Evolutionary conservation across 2,113 vertebrate species (phyloP), one percentile per base, ranked within the genome.

Genomic region (Alethe diademata): DNA sequence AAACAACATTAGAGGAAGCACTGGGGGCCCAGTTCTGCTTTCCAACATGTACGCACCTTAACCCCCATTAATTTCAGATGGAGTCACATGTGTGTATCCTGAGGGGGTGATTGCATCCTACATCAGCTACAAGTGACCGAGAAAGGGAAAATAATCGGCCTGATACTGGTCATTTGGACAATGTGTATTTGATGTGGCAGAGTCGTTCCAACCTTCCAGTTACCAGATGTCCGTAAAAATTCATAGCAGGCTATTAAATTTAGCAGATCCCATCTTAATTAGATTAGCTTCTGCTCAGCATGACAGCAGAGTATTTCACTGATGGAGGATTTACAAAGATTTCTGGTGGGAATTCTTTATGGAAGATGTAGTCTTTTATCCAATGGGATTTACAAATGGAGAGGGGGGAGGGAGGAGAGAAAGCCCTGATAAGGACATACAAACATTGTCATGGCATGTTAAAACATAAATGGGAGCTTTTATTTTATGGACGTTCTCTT

Each of bases 221-320:
- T 97, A 97, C 97, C 98, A 98, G 97, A 97, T 97, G 98, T 97
- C 97, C 76, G 90, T 98, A 98, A 98, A 98, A 98, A 98, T 98
- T 98, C 97, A 98, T 98, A 97, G 97, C 97, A 97, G 97, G 97
- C 97, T 97, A 98, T 98, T 98, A 98, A 98, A 98, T 98, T 97
- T 97, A 98, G 98, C 98, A 98, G 98, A 98, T 98, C 97, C 97
- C 47, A 78, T 97, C 97, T 98, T 98, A 98, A 98, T 98, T 98
- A 98, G 98, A 98, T 98, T 98, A 97, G 97, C 97, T 98, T 97
- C 97, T 97, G 96, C 97, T 96, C 97, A 98, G 98, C 97, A 97
- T 83, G 97, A 97, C 58, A 94, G 97, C 96, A 53, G 93, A 97
- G 95, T 97, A 94, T 97, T 97, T 98, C 92, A 96, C 92, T 97